These are phyloP conservation scores for Caenorhabditis sinica DNA, from an alignment of 2,888 invertebrate species.

Conservation along the genomic window DNA sequence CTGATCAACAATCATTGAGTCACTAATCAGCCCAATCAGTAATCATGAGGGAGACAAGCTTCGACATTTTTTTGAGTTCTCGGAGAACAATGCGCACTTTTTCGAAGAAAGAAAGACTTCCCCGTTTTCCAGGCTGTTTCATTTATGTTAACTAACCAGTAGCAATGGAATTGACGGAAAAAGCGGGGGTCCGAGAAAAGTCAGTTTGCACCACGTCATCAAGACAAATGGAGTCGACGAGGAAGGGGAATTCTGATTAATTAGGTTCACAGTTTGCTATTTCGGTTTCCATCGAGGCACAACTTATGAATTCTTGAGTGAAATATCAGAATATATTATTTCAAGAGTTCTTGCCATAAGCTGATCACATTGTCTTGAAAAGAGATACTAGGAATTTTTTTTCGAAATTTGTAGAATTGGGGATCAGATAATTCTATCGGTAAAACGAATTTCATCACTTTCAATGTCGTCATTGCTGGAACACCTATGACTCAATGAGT, in stretches of 20 bases:
- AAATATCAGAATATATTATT: too few relatives aligned
- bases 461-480: not conserved
- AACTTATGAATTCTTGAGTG: too few relatives aligned
- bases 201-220: conserved; percentile 32
- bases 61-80: not conserved
- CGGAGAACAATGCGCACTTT: conserved; percentile 26
- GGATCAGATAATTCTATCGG: too few relatives aligned
- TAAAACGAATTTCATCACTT: not conserved
- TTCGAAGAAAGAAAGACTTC: not conserved
- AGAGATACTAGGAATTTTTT: too few relatives aligned
- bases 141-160: conserved; percentile 35
- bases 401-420: too few relatives aligned
- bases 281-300: not conserved
- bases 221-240: conserved; percentile 12
- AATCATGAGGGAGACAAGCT: conserved; percentile 17
- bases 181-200: conserved; percentile 19
- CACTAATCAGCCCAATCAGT: conserved; percentile 38
- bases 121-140: conserved; percentile 35
- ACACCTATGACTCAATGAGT: conserved; percentile 18
- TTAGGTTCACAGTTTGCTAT: conserved; percentile 27
- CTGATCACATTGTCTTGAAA: too few relatives aligned
- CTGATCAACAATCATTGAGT: conserved; percentile 53
- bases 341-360: too few relatives aligned
- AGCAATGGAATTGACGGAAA: conserved; percentile 33
- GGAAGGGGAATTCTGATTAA: conserved; percentile 32